These are phyloP conservation scores for Limnephilus rhombicus DNA, from an alignment of 2,888 invertebrate genomes.

Conservation along the genomic window DNA sequence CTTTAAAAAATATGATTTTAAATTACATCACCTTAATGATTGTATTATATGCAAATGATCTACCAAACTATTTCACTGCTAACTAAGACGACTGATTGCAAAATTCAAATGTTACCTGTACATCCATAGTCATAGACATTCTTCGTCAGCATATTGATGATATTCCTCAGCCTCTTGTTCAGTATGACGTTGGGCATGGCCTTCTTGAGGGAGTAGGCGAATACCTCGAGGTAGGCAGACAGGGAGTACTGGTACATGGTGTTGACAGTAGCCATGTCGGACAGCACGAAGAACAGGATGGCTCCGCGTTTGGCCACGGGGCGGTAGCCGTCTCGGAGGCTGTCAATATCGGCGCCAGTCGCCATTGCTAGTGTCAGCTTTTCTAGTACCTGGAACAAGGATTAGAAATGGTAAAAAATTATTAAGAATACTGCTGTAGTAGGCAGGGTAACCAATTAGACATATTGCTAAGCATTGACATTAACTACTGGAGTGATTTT, in stretches of 20 bases:
- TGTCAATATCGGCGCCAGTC: constrained; percentile 90
- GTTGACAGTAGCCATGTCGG: constrained; percentile 93
- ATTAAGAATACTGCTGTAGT: not conserved
- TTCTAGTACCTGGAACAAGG: constrained; percentile 78
- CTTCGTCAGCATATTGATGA: constrained; percentile 90
- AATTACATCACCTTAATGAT: not conserved
- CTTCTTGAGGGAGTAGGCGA: constrained; percentile 87
- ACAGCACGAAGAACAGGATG: constrained; percentile 92
- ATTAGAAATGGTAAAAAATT: not conserved
- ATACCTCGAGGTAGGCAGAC: constrained; percentile 90
- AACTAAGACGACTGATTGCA: not conserved
- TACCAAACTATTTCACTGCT: too few species aligned
- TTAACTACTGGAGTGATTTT: too few species aligned
- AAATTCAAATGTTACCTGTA: constrained; percentile 77
- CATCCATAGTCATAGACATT: constrained; percentile 95
- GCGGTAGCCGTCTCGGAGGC: constrained; percentile 89
- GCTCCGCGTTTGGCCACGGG: constrained; percentile 92
- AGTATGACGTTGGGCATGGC: constrained; percentile 90
- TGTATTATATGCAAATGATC: too few species aligned
- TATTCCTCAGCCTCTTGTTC: constrained; percentile 85
- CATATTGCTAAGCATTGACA: too few species aligned
- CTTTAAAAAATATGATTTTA: too few species aligned
- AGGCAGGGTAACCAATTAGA: too few species aligned
- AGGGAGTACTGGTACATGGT: constrained; percentile 96
- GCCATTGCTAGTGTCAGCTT: constrained; percentile 87